Conservation (phyloP, 2,113 vertebrate genomes). For the Chiloscyllium plagiosum region DNA sequence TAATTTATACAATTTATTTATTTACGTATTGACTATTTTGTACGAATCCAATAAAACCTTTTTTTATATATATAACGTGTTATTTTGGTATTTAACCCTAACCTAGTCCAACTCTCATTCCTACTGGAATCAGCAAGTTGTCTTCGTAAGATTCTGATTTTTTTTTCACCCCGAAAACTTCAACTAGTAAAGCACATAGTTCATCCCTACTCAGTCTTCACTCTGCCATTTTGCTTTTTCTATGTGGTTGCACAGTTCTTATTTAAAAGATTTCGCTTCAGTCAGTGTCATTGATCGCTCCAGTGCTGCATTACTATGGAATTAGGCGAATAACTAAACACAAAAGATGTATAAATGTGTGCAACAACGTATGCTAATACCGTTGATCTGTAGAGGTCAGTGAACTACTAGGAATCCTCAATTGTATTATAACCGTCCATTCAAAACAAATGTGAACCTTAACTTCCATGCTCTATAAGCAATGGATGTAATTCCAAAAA, state of each 20-base stretch:
- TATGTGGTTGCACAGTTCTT: not conserved
- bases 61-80: not conserved
- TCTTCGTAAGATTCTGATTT: not conserved
- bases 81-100: not conserved
- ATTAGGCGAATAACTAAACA: not conserved
- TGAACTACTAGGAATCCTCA: not conserved
- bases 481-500: no score
- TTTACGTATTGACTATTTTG: conserved; percentile 22
- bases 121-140: not conserved
- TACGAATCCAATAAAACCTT: conserved; percentile 15
- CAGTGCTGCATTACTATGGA: not conserved
- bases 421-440: not conserved
- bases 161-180: no score
- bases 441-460: not conserved
- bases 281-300: not conserved
- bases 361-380: not conserved
- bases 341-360: not conserved
- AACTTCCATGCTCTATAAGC: not conserved
- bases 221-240: not conserved
- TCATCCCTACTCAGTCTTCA: not conserved
- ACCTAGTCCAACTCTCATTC: not conserved
- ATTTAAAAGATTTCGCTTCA: not conserved
- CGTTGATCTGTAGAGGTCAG: not conserved
- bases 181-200: not conserved
- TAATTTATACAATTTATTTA: conserved; percentile 37